Base-by-base conservation (phyloP, 2,797 vertebrate genomes). In the Meriones psammophilus region DNA sequence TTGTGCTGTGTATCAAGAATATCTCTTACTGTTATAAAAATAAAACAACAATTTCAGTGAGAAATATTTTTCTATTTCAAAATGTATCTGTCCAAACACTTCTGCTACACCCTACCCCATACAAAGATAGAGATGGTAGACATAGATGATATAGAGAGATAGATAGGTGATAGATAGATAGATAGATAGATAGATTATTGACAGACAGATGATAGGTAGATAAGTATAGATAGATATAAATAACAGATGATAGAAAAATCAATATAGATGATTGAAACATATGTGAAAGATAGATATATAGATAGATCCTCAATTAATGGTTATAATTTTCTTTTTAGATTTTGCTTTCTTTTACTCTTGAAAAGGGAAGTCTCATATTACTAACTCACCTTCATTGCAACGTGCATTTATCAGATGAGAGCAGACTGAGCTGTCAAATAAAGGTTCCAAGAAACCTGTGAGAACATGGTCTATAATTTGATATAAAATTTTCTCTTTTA, bases 261-360 rank as follows among this genome's bases (percentile, higher is more conserved):
- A 3, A 39, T 69, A n/a, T 80, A 24, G 22, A n/a, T 58, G 20
- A 83, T 26, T 39, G 58, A 64, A n/a, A 79, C 3, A 66, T 4
- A 30, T 26, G 9, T 36, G 56, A 42, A 2, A 22, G 17, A 77
- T 18, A 6, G 18, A 39, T 46, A 30, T 36, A 26, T 5, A 42
- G 14, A 14, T 20, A 73, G 68, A 42, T 24, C 36, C 78, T 94
- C 17, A 62, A 18, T 87, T 91, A 62, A 64, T 39, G 81, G 17
- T 87, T 87, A 79, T 50, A 42, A 50, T 78, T 80, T 91, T 30
- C 7, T 73, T 91, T 92, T 95, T 18, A 76, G 9, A 66, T 8
- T 89, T 36, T 94, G 18, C n/a, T 83, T 88, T 93, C 46, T 79
- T 94, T 90, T 90, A 92, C 8, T 91, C 18, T 94, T 94, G n/a